These are phyloP conservation scores for Gobiocypris rarus DNA, from an alignment of 2,113 vertebrate species.

Conservation along the genomic window DNA sequence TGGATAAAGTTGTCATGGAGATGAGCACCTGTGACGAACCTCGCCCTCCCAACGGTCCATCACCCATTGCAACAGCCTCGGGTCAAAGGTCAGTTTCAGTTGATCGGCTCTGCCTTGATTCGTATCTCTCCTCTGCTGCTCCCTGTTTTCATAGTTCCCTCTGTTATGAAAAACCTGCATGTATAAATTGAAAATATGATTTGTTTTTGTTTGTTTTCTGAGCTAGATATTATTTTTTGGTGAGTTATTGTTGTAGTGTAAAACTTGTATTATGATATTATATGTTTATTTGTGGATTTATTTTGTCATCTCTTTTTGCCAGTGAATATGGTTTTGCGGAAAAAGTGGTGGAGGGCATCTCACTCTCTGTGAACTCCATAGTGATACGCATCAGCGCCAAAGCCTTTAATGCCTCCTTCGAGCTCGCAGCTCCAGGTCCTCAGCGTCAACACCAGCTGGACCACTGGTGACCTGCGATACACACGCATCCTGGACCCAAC, in stretches of 20 bases:
- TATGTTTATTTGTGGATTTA: not conserved
- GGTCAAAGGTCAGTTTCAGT: constrained; percentile 86
- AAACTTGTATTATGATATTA: not conserved
- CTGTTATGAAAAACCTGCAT: not conserved
- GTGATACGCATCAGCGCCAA: constrained; percentile 94
- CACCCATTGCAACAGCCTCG: constrained; percentile 95
- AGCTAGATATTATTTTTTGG: not conserved
- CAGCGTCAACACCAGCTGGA: constrained; percentile 96
- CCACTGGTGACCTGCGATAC: constrained; percentile 85
- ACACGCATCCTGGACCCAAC: constrained; percentile 93
- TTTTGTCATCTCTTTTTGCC: constrained; percentile 13
- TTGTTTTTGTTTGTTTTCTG: not conserved
- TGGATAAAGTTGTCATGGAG: constrained; percentile 99
- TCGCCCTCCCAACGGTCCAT: constrained; percentile 92
- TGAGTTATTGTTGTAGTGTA: not conserved
- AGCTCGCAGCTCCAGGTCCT: constrained; percentile 97
- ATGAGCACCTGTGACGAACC: constrained; percentile 99
- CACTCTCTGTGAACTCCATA: constrained; percentile 96
- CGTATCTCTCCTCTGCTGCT: not conserved
- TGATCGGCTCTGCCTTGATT: not conserved
- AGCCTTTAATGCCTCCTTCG: constrained; percentile 98
- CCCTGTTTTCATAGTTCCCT: not conserved
- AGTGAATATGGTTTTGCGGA: constrained; percentile 99
- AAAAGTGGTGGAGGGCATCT: constrained; percentile 97
- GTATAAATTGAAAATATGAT: not conserved